phyloP scores from a whole-genome alignment of 2,113 vertebrate genomes.

The Melanotaenia duboulayi region DNA sequence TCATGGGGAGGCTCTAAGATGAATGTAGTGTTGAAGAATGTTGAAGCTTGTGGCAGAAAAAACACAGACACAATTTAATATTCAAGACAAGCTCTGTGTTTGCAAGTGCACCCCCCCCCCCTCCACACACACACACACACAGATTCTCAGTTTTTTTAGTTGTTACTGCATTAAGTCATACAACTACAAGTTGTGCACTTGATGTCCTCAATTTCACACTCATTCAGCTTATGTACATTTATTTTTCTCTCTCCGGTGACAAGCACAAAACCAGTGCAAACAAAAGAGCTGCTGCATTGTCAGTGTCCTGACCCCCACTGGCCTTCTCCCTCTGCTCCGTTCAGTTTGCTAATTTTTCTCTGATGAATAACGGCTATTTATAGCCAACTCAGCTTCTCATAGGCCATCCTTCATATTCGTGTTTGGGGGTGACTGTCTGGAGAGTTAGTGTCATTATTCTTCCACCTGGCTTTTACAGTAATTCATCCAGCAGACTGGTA shows the following conservation, averaged over 20 bases:
- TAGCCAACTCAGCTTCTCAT: slow-evolving; percentile 47
- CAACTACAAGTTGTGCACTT: too few species aligned
- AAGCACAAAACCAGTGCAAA: background rate
- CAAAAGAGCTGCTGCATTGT: slow-evolving; percentile 5
- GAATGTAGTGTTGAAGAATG: too few species aligned
- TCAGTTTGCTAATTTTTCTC: slow-evolving; percentile 49
- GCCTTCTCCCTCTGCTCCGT: slow-evolving; percentile 30
- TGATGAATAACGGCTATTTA: slow-evolving; percentile 59
- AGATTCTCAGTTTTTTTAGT: too few species aligned
- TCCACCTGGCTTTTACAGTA: slow-evolving; percentile 53
- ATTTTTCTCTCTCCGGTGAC: background rate
- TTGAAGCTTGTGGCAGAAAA: too few species aligned
- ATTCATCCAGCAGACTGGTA: slow-evolving; percentile 51
- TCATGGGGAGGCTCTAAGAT: too few species aligned
- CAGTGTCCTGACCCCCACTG: slow-evolving; percentile 11
- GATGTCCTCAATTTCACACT: too few species aligned
- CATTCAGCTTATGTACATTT: background rate
- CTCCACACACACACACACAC: too few species aligned
- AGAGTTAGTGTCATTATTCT: slow-evolving; percentile 48
- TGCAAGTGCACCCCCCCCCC: too few species aligned
- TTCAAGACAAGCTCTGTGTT: too few species aligned
- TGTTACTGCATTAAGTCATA: too few species aligned
- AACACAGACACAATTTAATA: too few species aligned
- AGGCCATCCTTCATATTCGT: slow-evolving; percentile 10
- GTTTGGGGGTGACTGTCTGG: slow-evolving; percentile 7